These are phyloP conservation scores for Andrena camellia DNA, from an alignment of 2,888 invertebrate genomes.

Conservation along the genomic window DNA sequence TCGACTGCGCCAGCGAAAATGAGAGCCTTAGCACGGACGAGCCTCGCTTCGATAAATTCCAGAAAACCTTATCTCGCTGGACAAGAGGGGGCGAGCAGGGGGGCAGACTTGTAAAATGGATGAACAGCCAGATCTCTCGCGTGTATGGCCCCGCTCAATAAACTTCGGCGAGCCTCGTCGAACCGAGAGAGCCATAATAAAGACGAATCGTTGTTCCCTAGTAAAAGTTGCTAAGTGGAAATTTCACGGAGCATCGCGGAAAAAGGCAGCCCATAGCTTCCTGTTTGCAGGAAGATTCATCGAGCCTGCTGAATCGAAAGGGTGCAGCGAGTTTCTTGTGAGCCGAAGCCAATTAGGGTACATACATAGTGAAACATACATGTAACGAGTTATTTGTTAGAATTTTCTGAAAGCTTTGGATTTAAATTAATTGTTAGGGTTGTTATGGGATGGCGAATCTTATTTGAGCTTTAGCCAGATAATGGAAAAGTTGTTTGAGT, in stretches of 20 bases:
- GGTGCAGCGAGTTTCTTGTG: neutral
- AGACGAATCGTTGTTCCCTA: constrained; percentile 42
- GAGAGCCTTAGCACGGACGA: constrained; percentile 38
- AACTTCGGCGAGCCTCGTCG: constrained; percentile 30
- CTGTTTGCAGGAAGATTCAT: constrained; percentile 8
- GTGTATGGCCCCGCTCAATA: constrained; percentile 41
- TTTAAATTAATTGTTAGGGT: too few relatives aligned
- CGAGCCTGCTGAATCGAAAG: neutral
- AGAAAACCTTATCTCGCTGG: constrained; percentile 53
- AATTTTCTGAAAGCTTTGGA: too few relatives aligned
- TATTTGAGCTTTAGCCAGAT: too few relatives aligned
- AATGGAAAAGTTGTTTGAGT: too few relatives aligned
- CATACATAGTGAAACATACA: too few relatives aligned
- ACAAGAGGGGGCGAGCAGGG: constrained; percentile 1
- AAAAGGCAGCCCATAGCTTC: too few relatives aligned
- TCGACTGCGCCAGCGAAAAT: constrained; percentile 54
- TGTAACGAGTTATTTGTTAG: too few relatives aligned
- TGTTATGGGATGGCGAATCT: too few relatives aligned
- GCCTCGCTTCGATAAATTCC: constrained; percentile 54
- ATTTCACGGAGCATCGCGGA: constrained; percentile 29
- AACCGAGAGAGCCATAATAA: constrained; percentile 38
- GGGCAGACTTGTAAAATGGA: constrained; percentile 53
- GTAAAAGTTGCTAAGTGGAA: constrained; percentile 32
- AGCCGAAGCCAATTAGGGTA: neutral
- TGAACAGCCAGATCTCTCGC: constrained; percentile 34